phyloP scores from a whole-genome alignment of 1,140 invertebrate genomes.

The Drosophila busckii region DNA sequence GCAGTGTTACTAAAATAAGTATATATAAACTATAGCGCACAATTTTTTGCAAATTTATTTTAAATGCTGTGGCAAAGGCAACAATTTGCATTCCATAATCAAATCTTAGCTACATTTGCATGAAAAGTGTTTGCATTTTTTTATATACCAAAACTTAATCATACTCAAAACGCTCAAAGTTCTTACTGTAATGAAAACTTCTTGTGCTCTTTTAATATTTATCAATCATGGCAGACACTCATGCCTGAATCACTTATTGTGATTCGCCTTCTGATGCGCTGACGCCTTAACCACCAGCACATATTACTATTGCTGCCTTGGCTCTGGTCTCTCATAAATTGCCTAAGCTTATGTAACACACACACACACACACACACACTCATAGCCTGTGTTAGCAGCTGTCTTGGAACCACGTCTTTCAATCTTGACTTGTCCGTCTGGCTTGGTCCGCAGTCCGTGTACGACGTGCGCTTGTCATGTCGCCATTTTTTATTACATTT shows the following conservation, averaged over 20 bases:
- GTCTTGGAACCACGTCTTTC: constrained; percentile 10
- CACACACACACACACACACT: constrained; percentile 17
- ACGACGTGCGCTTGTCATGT: constrained; percentile 58
- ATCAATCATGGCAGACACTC: no score
- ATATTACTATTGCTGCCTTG: background rate
- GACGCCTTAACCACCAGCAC: background rate
- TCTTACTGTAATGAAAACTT: no score
- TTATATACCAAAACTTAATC: no score
- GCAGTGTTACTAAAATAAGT: no score
- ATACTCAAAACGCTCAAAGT: no score
- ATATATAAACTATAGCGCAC: no score
- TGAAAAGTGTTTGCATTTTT: no score
- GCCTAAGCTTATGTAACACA: constrained; percentile 37
- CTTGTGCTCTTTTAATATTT: no score
- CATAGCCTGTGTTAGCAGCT: constrained; percentile 17
- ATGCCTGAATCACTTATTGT: constrained; percentile 13
- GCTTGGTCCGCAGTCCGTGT: background rate
- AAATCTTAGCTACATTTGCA: no score
- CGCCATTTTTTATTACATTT: constrained; percentile 42
- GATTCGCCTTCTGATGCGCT: background rate
- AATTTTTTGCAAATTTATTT: no score
- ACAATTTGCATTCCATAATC: no score
- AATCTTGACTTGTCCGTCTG: background rate
- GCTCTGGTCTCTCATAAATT: constrained; percentile 40
- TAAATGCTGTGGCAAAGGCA: no score